Evolutionary conservation across 1,140 invertebrate species (phyloP).

Genomic region (Sipha flava): DNA sequence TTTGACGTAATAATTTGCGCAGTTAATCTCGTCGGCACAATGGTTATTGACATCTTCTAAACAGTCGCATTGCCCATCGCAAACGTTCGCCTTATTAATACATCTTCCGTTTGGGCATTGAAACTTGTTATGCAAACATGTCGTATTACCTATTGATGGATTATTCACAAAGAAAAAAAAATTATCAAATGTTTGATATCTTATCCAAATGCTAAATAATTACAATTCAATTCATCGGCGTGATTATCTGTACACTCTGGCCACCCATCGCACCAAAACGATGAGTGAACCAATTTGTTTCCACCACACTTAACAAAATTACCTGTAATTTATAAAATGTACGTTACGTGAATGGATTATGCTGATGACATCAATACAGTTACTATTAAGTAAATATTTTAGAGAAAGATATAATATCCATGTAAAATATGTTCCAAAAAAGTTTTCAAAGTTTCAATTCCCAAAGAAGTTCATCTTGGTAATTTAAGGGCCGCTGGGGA

Average conservation of each 20-base stretch:
- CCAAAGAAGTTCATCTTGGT: neutral
- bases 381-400: no score
- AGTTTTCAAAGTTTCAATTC: no score
- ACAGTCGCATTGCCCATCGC: constrained; percentile 60
- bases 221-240: constrained; percentile 48
- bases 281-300: constrained; percentile 42
- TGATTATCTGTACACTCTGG: constrained; percentile 47
- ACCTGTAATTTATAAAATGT: constrained; percentile 25
- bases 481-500: neutral
- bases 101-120: constrained; percentile 54
- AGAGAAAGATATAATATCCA: no score
- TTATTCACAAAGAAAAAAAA: no score
- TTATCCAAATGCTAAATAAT: constrained; percentile 35
- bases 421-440: no score
- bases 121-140: constrained; percentile 39
- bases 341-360: neutral
- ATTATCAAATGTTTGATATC: neutral
- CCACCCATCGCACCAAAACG: constrained; percentile 47
- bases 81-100: constrained; percentile 54
- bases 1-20: constrained; percentile 35
- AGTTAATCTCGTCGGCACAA: constrained; percentile 46
- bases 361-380: no score
- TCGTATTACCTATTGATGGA: neutral
- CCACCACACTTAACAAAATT: constrained; percentile 42
- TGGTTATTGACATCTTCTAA: constrained; percentile 41